Evolutionary conservation across 2,888 invertebrate genomes (phyloP).

Genomic region (Phengaris alcon): DNA sequence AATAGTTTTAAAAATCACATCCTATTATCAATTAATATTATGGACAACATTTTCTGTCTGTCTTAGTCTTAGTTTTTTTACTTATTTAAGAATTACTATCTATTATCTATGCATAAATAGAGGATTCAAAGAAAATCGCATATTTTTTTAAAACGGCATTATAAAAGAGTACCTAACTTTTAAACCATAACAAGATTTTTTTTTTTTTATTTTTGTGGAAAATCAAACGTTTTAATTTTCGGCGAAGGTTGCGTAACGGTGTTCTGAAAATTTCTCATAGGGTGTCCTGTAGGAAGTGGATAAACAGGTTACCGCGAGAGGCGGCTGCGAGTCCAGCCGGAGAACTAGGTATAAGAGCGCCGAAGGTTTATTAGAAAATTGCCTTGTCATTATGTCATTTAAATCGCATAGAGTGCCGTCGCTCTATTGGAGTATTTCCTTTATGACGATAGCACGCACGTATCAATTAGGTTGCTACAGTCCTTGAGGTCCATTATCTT

Average conservation of each 20-base stretch:
- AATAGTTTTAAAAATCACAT: too few relatives aligned
- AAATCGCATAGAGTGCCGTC: slow-evolving; percentile 79
- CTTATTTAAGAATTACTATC: too few relatives aligned
- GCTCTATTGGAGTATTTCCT: slow-evolving; percentile 78
- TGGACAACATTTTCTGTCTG: too few relatives aligned
- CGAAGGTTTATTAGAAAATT: slow-evolving; percentile 80
- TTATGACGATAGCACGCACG: slow-evolving; percentile 71
- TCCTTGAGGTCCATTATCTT: slow-evolving; percentile 48
- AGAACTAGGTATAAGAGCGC: slow-evolving; percentile 67
- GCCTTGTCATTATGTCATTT: slow-evolving; percentile 79
- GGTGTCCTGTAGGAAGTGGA: slow-evolving; percentile 71
- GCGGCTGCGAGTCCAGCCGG: slow-evolving; percentile 63
- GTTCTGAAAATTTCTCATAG: slow-evolving; percentile 44
- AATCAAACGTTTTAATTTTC: background rate
- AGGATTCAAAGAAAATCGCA: too few relatives aligned
- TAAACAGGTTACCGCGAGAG: slow-evolving; percentile 70
- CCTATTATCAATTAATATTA: too few relatives aligned
- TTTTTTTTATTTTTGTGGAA: background rate
- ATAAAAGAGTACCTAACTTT: too few relatives aligned
- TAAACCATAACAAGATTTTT: background rate
- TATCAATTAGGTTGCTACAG: slow-evolving; percentile 71
- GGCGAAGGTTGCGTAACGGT: slow-evolving; percentile 10
- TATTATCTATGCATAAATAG: too few relatives aligned
- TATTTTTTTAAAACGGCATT: too few relatives aligned
- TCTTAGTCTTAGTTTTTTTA: too few relatives aligned